Conservation (phyloP, 2,888 invertebrate genomes). For the Trichogramma evanescens region DNA sequence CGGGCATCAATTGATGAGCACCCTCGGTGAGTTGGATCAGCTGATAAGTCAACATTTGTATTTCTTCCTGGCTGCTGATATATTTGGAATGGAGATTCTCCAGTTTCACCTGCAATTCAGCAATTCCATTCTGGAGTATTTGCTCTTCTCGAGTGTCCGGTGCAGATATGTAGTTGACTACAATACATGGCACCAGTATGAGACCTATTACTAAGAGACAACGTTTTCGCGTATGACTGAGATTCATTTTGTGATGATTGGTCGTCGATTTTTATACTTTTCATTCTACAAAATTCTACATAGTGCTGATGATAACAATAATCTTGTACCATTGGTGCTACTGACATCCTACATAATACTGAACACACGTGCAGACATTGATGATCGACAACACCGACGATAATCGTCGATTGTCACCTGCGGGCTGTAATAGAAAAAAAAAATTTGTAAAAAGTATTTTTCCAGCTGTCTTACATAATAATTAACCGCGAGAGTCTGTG, state of each 20-base stretch:
- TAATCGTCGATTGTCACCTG: too few species aligned
- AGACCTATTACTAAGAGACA: slow-evolving; percentile 36
- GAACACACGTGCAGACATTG: too few species aligned
- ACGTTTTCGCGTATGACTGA: slow-evolving; percentile 36
- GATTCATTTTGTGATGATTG: slow-evolving; percentile 30
- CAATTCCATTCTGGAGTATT: slow-evolving; percentile 50
- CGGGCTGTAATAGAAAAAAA: too few species aligned
- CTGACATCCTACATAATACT: too few species aligned
- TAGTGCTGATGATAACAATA: slow-evolving; percentile 7
- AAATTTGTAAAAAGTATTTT: too few species aligned
- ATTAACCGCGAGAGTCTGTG: too few species aligned
- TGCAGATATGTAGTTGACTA: slow-evolving; percentile 36
- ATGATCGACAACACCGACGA: too few species aligned
- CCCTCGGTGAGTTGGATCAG: slow-evolving; percentile 44
- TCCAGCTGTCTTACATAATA: too few species aligned
- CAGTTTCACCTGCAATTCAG: slow-evolving; percentile 70
- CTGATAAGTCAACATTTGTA: slow-evolving; percentile 62
- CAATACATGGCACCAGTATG: slow-evolving; percentile 37
- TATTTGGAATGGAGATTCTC: slow-evolving; percentile 75
- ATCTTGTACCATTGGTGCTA: too few species aligned
- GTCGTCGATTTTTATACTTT: slow-evolving; percentile 29
- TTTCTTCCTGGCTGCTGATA: slow-evolving; percentile 68
- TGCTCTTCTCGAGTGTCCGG: slow-evolving; percentile 39
- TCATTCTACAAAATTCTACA: slow-evolving; percentile 25
- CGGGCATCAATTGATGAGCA: slow-evolving; percentile 38